phyloP scores from a whole-genome alignment of 2,113 vertebrate genomes.

The Xyrauchen texanus region DNA sequence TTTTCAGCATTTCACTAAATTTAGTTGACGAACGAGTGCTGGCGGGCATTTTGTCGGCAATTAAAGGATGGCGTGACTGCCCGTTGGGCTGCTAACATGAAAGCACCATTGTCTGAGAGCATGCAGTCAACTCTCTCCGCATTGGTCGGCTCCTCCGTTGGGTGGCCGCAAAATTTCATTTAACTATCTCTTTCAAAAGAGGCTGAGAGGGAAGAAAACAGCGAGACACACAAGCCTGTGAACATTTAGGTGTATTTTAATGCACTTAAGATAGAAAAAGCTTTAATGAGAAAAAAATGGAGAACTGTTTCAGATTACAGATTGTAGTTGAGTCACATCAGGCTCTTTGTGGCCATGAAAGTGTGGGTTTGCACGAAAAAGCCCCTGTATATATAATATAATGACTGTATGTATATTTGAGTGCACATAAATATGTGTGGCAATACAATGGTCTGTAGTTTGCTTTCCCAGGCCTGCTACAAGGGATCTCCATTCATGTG shows the following conservation, averaged over 20 bases:
- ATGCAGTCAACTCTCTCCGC: conserved; percentile 28
- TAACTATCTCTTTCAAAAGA: conserved; percentile 49
- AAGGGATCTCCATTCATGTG: conserved; percentile 38
- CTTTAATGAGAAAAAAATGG: conserved; percentile 39
- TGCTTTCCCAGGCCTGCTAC: conserved; percentile 16
- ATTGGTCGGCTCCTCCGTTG: conserved; percentile 24
- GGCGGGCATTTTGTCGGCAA: conserved; percentile 65
- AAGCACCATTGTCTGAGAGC: conserved; percentile 56
- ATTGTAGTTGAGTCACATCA: conserved; percentile 13
- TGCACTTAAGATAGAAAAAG: conserved; percentile 11
- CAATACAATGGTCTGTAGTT: conserved; percentile 3
- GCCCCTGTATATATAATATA: not conserved
- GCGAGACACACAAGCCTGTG: conserved; percentile 4
- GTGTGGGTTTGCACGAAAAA: not conserved
- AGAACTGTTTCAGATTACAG: conserved; percentile 37
- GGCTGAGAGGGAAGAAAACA: not conserved
- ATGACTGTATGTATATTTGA: not conserved
- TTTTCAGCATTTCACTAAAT: conserved; percentile 59
- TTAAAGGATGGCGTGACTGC: conserved; percentile 64
- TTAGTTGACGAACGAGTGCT: conserved; percentile 61
- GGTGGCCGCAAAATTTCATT: conserved; percentile 48
- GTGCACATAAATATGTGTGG: not conserved
- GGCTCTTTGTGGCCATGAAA: not conserved
- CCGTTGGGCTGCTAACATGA: conserved; percentile 56
- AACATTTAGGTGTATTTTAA: conserved; percentile 43